Percentiles rank a stretch among this genome's conserved stretches.
phyloP scores from a whole-genome alignment of 1,140 invertebrate genomes.

The Cardiocondyla obscurior region DNA sequence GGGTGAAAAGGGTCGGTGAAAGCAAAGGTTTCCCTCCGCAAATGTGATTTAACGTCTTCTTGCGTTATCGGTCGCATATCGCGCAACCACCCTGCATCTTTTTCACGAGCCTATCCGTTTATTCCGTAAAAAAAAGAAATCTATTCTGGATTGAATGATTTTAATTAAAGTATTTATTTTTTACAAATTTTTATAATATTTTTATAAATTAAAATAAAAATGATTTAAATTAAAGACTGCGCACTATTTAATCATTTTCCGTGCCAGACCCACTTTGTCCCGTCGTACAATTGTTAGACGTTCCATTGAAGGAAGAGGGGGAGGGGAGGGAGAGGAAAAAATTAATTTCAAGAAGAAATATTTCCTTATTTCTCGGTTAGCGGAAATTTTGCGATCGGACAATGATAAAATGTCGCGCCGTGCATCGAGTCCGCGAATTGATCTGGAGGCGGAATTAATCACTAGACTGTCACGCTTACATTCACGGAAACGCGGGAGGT shows the following conservation, averaged over 20 bases:
- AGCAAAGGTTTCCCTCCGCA: not conserved
- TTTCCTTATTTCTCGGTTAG: constrained; percentile 17
- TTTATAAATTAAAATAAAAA: no score
- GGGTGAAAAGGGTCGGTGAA: not conserved
- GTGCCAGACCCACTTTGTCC: not conserved
- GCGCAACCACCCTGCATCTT: not conserved
- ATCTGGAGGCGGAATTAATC: constrained; percentile 49
- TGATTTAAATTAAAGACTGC: not conserved
- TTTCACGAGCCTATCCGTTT: no score
- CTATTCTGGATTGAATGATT: not conserved
- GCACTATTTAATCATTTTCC: not conserved
- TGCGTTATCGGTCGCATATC: not conserved
- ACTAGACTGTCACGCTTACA: constrained; percentile 49
- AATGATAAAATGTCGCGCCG: constrained; percentile 25
- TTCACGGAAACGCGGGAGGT: constrained; percentile 28
- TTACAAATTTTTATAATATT: no score
- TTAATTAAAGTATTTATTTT: not conserved
- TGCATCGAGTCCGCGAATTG: constrained; percentile 35
- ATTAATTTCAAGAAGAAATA: not conserved
- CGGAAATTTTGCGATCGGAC: constrained; percentile 12
- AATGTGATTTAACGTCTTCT: constrained; percentile 22
- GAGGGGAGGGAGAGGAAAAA: no score
- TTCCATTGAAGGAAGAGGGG: no score
- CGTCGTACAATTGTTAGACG: not conserved
- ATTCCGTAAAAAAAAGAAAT: no score